Base-by-base conservation (phyloP, 2,797 vertebrate genomes). In the Thamnophis elegans region DNA sequence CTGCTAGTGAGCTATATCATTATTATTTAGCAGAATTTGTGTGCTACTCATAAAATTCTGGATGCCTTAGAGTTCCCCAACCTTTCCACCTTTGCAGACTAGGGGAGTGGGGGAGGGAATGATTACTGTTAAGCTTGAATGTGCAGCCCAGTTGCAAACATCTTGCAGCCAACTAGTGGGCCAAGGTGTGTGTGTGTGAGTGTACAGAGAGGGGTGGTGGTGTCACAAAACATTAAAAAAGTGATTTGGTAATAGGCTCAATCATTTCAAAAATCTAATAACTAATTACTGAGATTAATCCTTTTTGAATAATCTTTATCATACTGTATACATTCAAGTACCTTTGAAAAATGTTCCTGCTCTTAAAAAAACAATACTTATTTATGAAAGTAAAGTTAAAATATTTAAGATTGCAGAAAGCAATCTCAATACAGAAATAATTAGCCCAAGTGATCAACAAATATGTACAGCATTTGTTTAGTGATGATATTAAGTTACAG, bases 131-230 rank as follows among this genome's bases (percentile, higher is more conserved):
- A 60, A 60, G 59, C 25, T 4, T 60, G 59, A 3, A 60, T 10
- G 22, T 10, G 59, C 25, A 10, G 25, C 56, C 56, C 18, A 60
- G 8, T 60, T 60, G 25, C 59, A 60, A 60, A 11, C 25, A 26
- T 10, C 59, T 26, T 60, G 25, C 25, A 60, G 25, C 25, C 25
- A 9, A 60, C 59, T 60, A 60, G 8, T 26, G 59, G 9, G 59
- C 47, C 47, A 51, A 51, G 47, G 55, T 56, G 7, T 22, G 6
- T 59, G 59, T 60, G 25, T 58, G 56, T 26, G 8, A 10, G 25
- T 26, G 22, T 59, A 25, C 3, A 0, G 25, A 1, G 59, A 3
- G 22, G 20, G 25, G 1, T 0, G 6, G 9, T 16, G 5, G 5
- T 0, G 18, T 68, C n/a, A 68, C n/a, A 68, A 32, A 68, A 32